Percentiles rank a stretch among this genome's conserved stretches.
Evolutionary conservation across 1,140 invertebrate species (phyloP).

Genomic region (Leptopilina clavipes): DNA sequence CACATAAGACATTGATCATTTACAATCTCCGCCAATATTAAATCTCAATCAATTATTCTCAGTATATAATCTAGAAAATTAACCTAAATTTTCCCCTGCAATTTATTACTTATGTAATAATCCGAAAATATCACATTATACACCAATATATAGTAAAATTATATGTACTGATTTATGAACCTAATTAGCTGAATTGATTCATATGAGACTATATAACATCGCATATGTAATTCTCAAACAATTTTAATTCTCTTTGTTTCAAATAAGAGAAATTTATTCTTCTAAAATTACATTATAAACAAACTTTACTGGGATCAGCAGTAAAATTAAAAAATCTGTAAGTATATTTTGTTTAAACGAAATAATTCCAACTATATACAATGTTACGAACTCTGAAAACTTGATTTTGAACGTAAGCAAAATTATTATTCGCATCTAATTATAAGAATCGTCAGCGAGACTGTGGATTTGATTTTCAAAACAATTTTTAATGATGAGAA

Average conservation of each 20-base stretch:
- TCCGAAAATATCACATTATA: too few relatives aligned
- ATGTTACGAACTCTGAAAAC: background rate
- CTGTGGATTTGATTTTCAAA: background rate
- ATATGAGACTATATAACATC: background rate
- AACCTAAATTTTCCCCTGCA: background rate
- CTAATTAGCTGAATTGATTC: too few relatives aligned
- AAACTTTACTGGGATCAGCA: background rate
- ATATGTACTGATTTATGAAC: too few relatives aligned
- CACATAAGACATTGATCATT: slow-evolving; percentile 12
- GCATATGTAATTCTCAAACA: background rate
- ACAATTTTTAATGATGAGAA: background rate
- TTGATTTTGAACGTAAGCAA: background rate
- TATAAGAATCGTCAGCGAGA: background rate
- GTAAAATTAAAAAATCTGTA: background rate
- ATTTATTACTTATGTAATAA: background rate
- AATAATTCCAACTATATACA: background rate
- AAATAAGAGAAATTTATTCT: background rate
- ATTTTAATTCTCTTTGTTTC: background rate
- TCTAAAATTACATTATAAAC: too few relatives aligned
- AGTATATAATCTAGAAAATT: background rate
- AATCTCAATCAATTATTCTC: slow-evolving; percentile 16
- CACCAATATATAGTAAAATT: too few relatives aligned
- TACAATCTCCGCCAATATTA: slow-evolving; percentile 1
- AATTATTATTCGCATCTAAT: background rate
- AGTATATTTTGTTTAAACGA: slow-evolving; percentile 1